Percentiles rank a stretch among this genome's conserved stretches.
Conservation (phyloP, 2,888 invertebrate species). For the Hypena proboscidalis region DNA sequence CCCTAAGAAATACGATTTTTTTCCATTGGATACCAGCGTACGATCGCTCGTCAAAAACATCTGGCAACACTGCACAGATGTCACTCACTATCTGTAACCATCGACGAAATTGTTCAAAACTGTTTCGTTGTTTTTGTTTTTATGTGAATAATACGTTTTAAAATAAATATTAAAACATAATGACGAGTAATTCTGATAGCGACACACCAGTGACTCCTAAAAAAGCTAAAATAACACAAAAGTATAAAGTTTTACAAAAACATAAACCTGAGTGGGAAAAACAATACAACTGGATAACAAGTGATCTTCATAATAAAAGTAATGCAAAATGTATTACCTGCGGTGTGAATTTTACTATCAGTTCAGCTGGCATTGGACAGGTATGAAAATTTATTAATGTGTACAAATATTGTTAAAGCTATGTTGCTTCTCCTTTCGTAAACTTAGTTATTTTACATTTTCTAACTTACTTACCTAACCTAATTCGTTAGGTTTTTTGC, state of each 20-base stretch:
- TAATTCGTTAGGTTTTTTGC: too few relatives aligned
- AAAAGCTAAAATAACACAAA: conserved; percentile 8
- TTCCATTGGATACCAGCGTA: too few relatives aligned
- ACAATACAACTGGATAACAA: conserved; percentile 14
- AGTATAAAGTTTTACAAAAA: conserved; percentile 9
- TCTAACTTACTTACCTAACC: too few relatives aligned
- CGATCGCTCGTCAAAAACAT: too few relatives aligned
- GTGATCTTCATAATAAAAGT: conserved; percentile 9
- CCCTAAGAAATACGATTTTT: too few relatives aligned
- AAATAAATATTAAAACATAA: conserved; percentile 8
- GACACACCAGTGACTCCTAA: conserved; percentile 8
- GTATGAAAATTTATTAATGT: conserved; percentile 1
- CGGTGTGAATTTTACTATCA: too few relatives aligned
- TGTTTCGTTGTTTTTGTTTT: conserved; percentile 10
- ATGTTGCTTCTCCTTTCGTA: not conserved
- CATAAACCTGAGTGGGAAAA: conserved; percentile 14
- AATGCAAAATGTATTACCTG: conserved; percentile 12
- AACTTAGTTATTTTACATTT: not conserved
- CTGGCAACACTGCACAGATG: too few relatives aligned
- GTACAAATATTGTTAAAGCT: not conserved
- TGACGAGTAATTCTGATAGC: conserved; percentile 9
- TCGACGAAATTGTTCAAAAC: conserved; percentile 13
- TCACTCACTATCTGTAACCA: too few relatives aligned
- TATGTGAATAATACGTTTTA: conserved; percentile 6
- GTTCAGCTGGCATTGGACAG: conserved; percentile 10